These are phyloP conservation scores for Troides helena DNA, from an alignment of 2,888 invertebrate genomes.

Conservation along the genomic window DNA sequence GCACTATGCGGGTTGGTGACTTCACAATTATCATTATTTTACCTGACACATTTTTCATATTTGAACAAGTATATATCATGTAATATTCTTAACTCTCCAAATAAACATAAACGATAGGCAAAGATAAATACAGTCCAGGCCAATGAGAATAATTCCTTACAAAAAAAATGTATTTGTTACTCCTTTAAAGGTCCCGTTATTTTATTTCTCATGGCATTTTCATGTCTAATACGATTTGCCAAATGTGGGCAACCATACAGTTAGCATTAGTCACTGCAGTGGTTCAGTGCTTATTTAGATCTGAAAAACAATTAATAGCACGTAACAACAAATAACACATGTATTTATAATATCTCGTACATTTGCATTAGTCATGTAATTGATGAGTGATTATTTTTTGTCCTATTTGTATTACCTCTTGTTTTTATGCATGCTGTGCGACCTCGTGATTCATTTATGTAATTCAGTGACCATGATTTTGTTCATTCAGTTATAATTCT, in stretches of 20 bases:
- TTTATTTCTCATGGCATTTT: background rate
- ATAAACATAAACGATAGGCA: too few species aligned
- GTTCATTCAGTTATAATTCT: background rate
- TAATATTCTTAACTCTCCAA: too few species aligned
- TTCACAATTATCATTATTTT: too few species aligned
- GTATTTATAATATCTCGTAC: conserved; percentile 8
- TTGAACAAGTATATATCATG: too few species aligned
- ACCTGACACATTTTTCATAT: too few species aligned
- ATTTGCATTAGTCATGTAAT: conserved; percentile 15
- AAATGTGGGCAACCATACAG: conserved; percentile 14
- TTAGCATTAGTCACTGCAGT: conserved; percentile 19
- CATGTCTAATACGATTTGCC: background rate
- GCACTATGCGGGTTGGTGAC: too few species aligned
- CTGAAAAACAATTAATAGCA: conserved; percentile 19
- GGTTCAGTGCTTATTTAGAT: conserved; percentile 7
- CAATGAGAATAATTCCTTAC: too few species aligned
- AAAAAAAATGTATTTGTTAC: too few species aligned
- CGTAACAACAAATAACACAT: conserved; percentile 14
- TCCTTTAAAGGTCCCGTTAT: background rate
- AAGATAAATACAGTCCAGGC: too few species aligned
- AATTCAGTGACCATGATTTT: background rate
- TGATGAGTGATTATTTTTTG: background rate
- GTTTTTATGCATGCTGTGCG: background rate
- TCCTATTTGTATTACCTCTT: background rate
- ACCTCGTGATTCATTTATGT: background rate